Evolutionary conservation across 1,140 invertebrate genomes (phyloP).

Genomic region (Coenobita brevimanus): DNA sequence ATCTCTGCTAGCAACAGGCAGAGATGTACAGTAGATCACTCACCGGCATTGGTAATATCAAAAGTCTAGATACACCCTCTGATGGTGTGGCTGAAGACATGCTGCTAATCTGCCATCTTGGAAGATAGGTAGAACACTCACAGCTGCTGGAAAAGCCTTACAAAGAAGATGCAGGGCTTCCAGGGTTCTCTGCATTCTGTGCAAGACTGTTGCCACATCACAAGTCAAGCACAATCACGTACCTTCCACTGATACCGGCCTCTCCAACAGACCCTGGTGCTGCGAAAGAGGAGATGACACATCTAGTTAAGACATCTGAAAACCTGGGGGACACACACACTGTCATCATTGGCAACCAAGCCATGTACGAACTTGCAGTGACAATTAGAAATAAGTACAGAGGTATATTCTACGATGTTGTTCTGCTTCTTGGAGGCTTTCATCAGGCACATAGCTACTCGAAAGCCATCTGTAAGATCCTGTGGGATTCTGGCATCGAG

Average conservation of each 20-base stretch:
- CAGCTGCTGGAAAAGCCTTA: conserved; percentile 8
- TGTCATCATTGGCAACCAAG: conserved; percentile 5
- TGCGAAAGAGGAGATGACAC: conserved; percentile 23
- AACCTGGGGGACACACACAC: neutral
- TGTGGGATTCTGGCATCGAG: conserved; percentile 11
- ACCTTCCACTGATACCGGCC: conserved; percentile 23
- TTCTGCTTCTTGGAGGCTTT: conserved; percentile 29
- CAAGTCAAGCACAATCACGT: neutral
- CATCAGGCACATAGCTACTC: conserved; percentile 30
- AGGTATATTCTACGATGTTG: conserved; percentile 1
- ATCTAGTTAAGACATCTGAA: neutral
- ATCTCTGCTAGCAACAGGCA: neutral
- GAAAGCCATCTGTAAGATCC: conserved; percentile 25
- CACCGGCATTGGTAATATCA: neutral
- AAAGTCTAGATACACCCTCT: neutral
- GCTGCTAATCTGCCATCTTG: neutral
- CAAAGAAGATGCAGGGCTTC: neutral
- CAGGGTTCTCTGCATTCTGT: conserved; percentile 19
- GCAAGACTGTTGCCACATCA: conserved; percentile 16
- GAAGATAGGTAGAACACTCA: neutral
- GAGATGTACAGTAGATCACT: neutral
- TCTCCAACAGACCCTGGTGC: conserved; percentile 34
- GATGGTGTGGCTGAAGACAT: neutral
- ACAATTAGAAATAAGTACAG: conserved; percentile 10
- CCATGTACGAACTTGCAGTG: neutral